These are phyloP conservation scores for Hydrocynus forskahlii DNA, from an alignment of 2,797 vertebrate species.

Conservation along the genomic window DNA sequence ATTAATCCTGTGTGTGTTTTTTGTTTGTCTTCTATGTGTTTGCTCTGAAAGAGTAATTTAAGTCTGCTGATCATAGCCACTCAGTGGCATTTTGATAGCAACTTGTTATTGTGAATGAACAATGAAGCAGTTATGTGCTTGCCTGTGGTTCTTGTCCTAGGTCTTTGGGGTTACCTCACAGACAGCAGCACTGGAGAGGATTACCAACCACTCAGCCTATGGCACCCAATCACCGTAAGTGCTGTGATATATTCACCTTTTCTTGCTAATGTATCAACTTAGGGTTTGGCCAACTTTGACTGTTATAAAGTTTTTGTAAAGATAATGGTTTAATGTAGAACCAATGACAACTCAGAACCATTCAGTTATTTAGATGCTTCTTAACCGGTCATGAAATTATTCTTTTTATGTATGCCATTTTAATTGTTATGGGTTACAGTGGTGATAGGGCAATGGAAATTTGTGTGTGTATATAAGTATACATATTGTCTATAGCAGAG, in stretches of 20 bases:
- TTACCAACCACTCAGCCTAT: slow-evolving; percentile 38
- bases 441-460: no score
- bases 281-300: background rate
- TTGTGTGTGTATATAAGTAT: no score
- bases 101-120: slow-evolving; percentile 20
- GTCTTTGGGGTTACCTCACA: slow-evolving; percentile 55
- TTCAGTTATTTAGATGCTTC: no score
- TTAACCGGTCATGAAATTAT: no score
- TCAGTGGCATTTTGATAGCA: slow-evolving; percentile 43
- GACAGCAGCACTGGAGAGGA: slow-evolving; percentile 50
- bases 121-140: slow-evolving; percentile 28
- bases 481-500: no score
- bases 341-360: no score
- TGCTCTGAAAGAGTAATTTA: slow-evolving; percentile 59
- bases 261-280: background rate
- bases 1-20: slow-evolving; percentile 45
- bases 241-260: slow-evolving; percentile 3
- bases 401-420: no score
- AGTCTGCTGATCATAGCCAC: slow-evolving; percentile 59
- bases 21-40: slow-evolving; percentile 51
- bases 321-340: background rate
- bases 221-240: slow-evolving; percentile 50
- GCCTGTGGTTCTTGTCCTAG: slow-evolving; percentile 49
- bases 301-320: background rate
- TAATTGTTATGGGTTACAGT: no score